Percentiles rank a stretch among this genome's conserved stretches.
These are phyloP conservation scores for Morelia viridis DNA, from an alignment of 2,797 vertebrate genomes.

Conservation along the genomic window DNA sequence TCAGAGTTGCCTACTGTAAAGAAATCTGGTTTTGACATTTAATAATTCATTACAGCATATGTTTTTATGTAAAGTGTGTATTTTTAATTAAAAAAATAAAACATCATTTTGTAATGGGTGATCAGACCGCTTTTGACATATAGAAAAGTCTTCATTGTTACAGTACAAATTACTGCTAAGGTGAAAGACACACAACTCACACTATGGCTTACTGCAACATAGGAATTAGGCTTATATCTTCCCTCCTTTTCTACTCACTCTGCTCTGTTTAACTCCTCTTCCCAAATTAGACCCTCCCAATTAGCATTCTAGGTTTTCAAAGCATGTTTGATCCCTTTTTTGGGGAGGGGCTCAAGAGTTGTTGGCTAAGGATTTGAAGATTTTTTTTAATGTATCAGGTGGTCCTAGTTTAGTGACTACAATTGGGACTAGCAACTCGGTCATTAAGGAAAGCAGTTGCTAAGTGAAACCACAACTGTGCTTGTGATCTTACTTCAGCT, in stretches of 20 bases:
- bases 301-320: not conserved
- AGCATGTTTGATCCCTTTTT: not conserved
- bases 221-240: not conserved
- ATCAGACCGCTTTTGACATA: not conserved
- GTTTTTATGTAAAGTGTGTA: conserved; percentile 64
- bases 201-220: not conserved
- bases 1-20: conserved; percentile 45
- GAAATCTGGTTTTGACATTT: conserved; percentile 39
- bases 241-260: not conserved
- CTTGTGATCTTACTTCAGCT: not conserved
- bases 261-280: not conserved
- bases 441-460: not conserved
- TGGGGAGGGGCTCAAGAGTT: not conserved
- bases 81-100: conserved; percentile 65
- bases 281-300: not conserved
- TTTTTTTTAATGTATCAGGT: not conserved
- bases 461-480: not conserved
- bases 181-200: not conserved
- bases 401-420: not conserved
- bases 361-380: not conserved
- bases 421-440: not conserved
- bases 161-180: not conserved
- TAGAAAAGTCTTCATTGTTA: not conserved
- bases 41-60: conserved; percentile 43
- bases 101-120: conserved; percentile 26